A percentile compares a stretch with the other conserved stretches of the same genome.
These are phyloP conservation scores for Lipotes vexillifer DNA, from an alignment of 2,113 vertebrate species.

Conservation along the genomic window DNA sequence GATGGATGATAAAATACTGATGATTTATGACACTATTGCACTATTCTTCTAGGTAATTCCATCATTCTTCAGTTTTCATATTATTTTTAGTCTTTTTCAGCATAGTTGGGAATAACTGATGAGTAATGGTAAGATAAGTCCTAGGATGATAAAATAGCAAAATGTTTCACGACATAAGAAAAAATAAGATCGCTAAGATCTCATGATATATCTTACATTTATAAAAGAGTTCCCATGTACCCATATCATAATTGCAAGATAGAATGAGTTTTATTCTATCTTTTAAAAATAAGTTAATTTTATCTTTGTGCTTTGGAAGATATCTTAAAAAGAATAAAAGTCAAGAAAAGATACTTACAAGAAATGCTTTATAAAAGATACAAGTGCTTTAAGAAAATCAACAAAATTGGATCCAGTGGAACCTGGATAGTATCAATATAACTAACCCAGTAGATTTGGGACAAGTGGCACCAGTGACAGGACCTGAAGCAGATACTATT, in stretches of 20 bases:
- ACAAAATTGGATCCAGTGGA: not conserved
- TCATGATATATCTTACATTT: not conserved
- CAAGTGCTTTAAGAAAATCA: not conserved
- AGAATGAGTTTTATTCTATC: not conserved
- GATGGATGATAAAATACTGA: not conserved
- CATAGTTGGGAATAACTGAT: not conserved
- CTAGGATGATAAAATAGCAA: not conserved
- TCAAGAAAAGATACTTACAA: not conserved
- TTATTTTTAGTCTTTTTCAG: not conserved
- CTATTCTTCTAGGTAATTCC: not conserved
- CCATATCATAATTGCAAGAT: not conserved
- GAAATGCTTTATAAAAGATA: not conserved
- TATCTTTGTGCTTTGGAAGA: not conserved
- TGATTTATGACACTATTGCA: not conserved
- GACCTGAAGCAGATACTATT: not conserved
- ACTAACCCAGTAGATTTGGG: not conserved
- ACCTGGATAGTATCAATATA: not conserved
- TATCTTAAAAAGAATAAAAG: not conserved
- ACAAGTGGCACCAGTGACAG: not conserved
- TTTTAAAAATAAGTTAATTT: not conserved
- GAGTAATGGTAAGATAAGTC: slow-evolving; percentile 7
- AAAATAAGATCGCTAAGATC: not conserved
- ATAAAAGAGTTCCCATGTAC: not conserved
- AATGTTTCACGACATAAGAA: not conserved
- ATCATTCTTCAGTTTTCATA: not conserved